These are phyloP conservation scores for Podarcis cretensis DNA, from an alignment of 2,113 vertebrate genomes.

Conservation along the genomic window DNA sequence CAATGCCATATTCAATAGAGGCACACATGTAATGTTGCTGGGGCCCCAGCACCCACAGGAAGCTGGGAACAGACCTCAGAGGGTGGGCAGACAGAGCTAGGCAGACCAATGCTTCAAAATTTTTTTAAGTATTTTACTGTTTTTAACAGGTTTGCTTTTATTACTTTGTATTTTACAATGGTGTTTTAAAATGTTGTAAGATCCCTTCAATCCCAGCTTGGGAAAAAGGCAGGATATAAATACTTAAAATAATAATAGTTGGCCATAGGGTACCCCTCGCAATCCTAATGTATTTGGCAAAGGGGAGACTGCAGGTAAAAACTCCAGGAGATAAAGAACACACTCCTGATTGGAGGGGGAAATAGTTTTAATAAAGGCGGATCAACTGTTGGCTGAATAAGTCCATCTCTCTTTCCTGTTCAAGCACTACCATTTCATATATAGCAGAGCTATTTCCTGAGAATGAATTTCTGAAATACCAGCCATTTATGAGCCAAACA, in stretches of 20 bases:
- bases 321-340: conserved; percentile 19
- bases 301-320: neutral
- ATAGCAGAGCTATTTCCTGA: conserved; percentile 71
- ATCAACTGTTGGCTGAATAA: neutral
- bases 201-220: no score
- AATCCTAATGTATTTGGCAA: neutral
- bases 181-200: no score
- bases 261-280: neutral
- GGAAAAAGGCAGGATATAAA: no score
- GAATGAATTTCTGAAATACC: conserved; percentile 71
- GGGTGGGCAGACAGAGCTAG: neutral
- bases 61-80: neutral
- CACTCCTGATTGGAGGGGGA: neutral
- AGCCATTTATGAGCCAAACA: conserved; percentile 57
- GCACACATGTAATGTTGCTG: neutral
- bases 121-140: neutral
- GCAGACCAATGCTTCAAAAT: neutral
- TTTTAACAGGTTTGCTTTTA: no score
- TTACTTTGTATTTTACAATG: no score
- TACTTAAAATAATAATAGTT: no score
- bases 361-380: conserved; percentile 35
- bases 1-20: neutral
- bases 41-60: neutral
- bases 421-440: conserved; percentile 68
- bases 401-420: conserved; percentile 49